A percentile compares a stretch with the other conserved stretches of the same genome.
These are phyloP conservation scores for Campaea margaritaria DNA, from an alignment of 2,888 invertebrate species.

Conservation along the genomic window DNA sequence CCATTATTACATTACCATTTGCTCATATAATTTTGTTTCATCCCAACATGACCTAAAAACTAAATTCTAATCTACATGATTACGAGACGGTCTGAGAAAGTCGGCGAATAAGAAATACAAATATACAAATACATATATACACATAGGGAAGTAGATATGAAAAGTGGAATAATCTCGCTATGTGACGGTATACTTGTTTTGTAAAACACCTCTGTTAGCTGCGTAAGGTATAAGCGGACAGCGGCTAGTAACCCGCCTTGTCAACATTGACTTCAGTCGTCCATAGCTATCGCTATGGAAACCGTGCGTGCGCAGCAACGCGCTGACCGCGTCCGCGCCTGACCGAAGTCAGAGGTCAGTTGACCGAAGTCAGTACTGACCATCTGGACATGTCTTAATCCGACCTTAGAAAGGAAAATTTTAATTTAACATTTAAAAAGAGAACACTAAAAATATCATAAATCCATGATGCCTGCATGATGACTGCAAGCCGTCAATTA, in stretches of 20 bases:
- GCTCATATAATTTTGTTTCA: conserved; percentile 13
- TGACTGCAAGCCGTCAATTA: too few species aligned
- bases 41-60: conserved; percentile 8
- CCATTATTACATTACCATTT: not conserved
- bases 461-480: too few species aligned
- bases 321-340: too few species aligned
- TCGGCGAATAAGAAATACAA: conserved; percentile 28
- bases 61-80: conserved; percentile 31
- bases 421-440: too few species aligned
- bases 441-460: too few species aligned
- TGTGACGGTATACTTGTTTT: conserved; percentile 42
- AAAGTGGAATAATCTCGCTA: conserved; percentile 42
- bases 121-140: conserved; percentile 17
- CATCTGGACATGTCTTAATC: too few species aligned
- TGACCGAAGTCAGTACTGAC: too few species aligned
- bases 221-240: conserved; percentile 1
- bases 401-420: too few species aligned
- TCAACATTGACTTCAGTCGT: too few species aligned
- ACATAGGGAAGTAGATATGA: conserved; percentile 38
- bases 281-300: too few species aligned
- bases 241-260: conserved; percentile 9
- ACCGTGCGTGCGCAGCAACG: too few species aligned
- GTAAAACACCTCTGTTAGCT: conserved; percentile 31
- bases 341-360: too few species aligned
- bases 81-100: conserved; percentile 11